phyloP scores from a whole-genome alignment of 2,113 vertebrate species.

The Amphiprion percula region DNA sequence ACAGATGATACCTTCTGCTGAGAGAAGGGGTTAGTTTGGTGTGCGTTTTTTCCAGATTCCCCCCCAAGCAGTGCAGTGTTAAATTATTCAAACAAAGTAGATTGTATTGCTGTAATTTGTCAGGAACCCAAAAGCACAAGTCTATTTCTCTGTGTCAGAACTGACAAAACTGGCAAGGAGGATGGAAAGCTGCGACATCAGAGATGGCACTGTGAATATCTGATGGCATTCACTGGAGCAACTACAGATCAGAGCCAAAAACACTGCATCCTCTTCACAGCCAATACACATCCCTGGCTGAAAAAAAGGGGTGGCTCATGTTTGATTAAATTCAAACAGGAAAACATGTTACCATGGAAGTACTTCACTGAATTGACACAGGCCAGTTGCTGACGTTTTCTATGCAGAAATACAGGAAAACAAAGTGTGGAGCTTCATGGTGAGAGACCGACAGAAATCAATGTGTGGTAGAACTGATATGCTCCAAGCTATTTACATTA shows the following conservation, averaged over 20 bases:
- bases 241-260: constrained; percentile 68
- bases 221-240: constrained; percentile 68
- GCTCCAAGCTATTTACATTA: constrained; percentile 62
- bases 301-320: constrained; percentile 36
- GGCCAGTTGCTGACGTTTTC: constrained; percentile 37
- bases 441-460: constrained; percentile 42
- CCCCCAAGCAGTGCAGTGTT: constrained; percentile 41
- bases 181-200: constrained; percentile 65
- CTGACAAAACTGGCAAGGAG: constrained; percentile 72
- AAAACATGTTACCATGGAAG: constrained; percentile 65
- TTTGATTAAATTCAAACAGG: constrained; percentile 74
- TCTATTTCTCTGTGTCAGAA: constrained; percentile 78
- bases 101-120: constrained; percentile 78
- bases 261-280: constrained; percentile 38
- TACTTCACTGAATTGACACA: constrained; percentile 49
- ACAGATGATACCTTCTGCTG: constrained; percentile 34
- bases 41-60: constrained; percentile 8
- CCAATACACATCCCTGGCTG: constrained; percentile 62
- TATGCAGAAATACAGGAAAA: constrained; percentile 45
- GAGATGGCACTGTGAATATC: constrained; percentile 73
- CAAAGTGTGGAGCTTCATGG: constrained; percentile 23
- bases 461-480: constrained; percentile 45
- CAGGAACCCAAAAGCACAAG: constrained; percentile 76
- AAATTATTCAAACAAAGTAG: constrained; percentile 75
- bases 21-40: constrained; percentile 38